Evolutionary conservation across 2,113 vertebrate genomes (phyloP), one percentile per base, ranked within the genome.

Genomic region (Apus apus): DNA sequence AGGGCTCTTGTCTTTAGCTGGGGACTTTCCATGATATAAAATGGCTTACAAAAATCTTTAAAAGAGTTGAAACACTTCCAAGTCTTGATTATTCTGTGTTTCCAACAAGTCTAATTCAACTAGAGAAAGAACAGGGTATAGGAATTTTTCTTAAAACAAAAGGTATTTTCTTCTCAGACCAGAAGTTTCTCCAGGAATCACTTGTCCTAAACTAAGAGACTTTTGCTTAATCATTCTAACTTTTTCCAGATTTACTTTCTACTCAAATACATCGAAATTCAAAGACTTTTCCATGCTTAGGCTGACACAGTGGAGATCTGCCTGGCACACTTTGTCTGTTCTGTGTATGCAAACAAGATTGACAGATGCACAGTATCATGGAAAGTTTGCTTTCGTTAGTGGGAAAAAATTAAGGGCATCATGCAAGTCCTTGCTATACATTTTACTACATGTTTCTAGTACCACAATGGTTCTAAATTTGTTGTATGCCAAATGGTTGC

Each of bases 281-380:
- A 57, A 54, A n/a, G 36, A 34, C 9, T 87, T 85, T 46, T 61
- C 50, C 17, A 26, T 48, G 6, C 23, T 67, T 71, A 8, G 15
- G 4, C 8, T 72, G 53, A 26, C 56, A 51, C 3, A 38, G 8
- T 27, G 25, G 21, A 71, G 5, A 54, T 15, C 15, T 14, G 4
- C 22, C 25, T 70, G 17, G 22, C 21, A 46, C 2, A 13, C 18
- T 18, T 25, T 19, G 21, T 64, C 36, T 48, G 5, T 29, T 6
- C 23, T 6, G 9, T 61, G 6, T 43, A 15, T 51, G 27, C 10
- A 88, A 45, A 12, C 60, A 51, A 84, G 38, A 79, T 50, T 45
- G 58, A 54, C 5, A 70, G 8, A 30, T 67, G 5, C 7, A 45
- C 0, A 0, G 2, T 54, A 5, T 57, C 5, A 61, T 1, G 0